Evolutionary conservation across 2,113 vertebrate genomes (phyloP).

Genomic region (Oostethus manadensis): DNA sequence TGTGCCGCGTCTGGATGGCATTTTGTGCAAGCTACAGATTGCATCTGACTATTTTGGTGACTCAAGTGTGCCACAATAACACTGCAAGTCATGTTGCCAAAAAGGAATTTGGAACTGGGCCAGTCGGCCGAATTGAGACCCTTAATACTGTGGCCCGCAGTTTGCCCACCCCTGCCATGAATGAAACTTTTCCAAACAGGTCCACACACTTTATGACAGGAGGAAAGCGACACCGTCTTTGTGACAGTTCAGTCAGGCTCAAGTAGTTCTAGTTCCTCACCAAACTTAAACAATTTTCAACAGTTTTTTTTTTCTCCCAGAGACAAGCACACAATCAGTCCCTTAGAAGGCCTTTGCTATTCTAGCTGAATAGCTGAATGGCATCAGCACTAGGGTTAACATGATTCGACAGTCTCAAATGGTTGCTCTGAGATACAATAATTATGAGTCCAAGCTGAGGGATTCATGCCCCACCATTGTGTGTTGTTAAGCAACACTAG

Average conservation of each 20-base stretch:
- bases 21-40: too few species aligned
- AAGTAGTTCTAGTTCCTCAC: constrained; percentile 15
- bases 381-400: constrained; percentile 41
- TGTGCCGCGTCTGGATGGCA: too few species aligned
- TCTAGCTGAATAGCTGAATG: constrained; percentile 36
- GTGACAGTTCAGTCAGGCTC: constrained; percentile 17
- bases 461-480: constrained; percentile 7
- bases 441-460: constrained; percentile 45
- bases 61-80: too few species aligned
- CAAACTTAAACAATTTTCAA: constrained; percentile 25
- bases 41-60: too few species aligned
- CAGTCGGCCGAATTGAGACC: too few species aligned
- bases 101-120: too few species aligned
- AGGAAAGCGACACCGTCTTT: constrained; percentile 13
- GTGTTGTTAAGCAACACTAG: background rate
- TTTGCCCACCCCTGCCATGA: too few species aligned
- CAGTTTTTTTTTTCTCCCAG: constrained; percentile 31
- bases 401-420: constrained; percentile 50
- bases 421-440: constrained; percentile 61
- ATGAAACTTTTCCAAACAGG: background rate
- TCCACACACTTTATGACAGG: background rate
- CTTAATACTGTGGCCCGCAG: too few species aligned
- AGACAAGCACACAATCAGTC: constrained; percentile 31
- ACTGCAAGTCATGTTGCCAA: too few species aligned
- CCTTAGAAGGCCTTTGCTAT: constrained; percentile 28